These are phyloP conservation scores for Troides helena DNA, from an alignment of 2,888 invertebrate genomes.

Conservation along the genomic window DNA sequence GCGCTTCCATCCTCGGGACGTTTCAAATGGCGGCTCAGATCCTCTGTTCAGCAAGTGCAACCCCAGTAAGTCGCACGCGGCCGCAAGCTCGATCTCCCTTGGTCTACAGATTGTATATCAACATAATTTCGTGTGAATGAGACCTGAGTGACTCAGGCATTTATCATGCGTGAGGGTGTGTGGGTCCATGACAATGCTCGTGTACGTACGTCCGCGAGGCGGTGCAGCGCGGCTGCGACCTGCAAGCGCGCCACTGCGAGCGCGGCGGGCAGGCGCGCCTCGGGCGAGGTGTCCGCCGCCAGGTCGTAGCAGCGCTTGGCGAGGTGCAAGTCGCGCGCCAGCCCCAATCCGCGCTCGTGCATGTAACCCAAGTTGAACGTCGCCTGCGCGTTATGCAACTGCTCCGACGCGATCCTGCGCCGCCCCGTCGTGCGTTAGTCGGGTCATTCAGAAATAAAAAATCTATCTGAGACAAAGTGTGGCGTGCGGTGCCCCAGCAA, in stretches of 20 bases:
- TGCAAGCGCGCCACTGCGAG: constrained; percentile 93
- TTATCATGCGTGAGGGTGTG: not conserved
- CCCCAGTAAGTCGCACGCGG: too few species aligned
- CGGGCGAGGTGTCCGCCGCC: constrained; percentile 94
- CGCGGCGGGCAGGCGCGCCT: constrained; percentile 96
- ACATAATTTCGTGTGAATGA: too few species aligned
- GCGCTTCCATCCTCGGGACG: too few species aligned
- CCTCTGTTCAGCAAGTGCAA: too few species aligned
- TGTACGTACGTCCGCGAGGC: constrained; percentile 36
- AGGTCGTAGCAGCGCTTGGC: constrained; percentile 99
- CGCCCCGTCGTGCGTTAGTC: too few species aligned
- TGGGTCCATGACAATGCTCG: not conserved
- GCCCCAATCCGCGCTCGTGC: constrained; percentile 98
- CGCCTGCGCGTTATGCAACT: constrained; percentile 97
- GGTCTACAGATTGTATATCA: too few species aligned
- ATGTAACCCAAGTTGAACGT: constrained; percentile 99
- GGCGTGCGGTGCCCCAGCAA: not conserved
- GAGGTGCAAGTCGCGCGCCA: constrained; percentile 93
- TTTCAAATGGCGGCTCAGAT: too few species aligned
- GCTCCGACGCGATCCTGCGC: constrained; percentile 91
- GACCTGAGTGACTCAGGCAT: too few species aligned
- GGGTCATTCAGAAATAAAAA: too few species aligned
- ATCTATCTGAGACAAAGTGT: not conserved
- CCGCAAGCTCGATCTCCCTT: too few species aligned
- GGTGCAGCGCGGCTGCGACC: constrained; percentile 68